A percentile compares a stretch with the other conserved stretches of the same genome.
These are phyloP conservation scores for Ptychochromis oligacanthus DNA, from an alignment of 2,113 vertebrate genomes.

Conservation along the genomic window DNA sequence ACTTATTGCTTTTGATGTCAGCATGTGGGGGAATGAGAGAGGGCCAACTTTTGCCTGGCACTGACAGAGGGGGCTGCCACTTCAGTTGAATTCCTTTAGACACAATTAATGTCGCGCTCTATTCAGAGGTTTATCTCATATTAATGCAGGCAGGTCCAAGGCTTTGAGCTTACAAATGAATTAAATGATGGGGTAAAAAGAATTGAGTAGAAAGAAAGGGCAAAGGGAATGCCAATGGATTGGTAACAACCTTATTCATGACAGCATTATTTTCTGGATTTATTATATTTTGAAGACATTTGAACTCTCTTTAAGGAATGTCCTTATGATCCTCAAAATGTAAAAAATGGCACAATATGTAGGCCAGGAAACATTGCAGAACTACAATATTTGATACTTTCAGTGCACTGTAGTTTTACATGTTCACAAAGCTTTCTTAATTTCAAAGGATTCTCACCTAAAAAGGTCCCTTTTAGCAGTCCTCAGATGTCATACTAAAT, in stretches of 20 bases:
- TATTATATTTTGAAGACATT: not conserved
- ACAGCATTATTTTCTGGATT: not conserved
- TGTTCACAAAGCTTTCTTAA: constrained; percentile 2
- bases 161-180: constrained; percentile 53
- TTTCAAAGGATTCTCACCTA: constrained; percentile 26
- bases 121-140: constrained; percentile 63
- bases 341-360: not conserved
- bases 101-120: constrained; percentile 48
- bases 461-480: not conserved
- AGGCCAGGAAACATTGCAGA: fast-evolving
- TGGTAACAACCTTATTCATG: not conserved
- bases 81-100: constrained; percentile 62
- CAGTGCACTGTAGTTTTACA: not conserved
- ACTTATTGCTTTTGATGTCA: constrained; percentile 70
- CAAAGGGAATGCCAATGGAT: not conserved
- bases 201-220: constrained; percentile 12
- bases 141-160: constrained; percentile 42
- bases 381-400: not conserved
- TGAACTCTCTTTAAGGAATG: not conserved
- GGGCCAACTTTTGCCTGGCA: constrained; percentile 51
- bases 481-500: not conserved
- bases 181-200: constrained; percentile 40
- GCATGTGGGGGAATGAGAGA: constrained; percentile 49
- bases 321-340: not conserved
- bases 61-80: constrained; percentile 52